Base-by-base conservation (phyloP, 2,888 invertebrate genomes). In the Gasteruption jaculator region DNA sequence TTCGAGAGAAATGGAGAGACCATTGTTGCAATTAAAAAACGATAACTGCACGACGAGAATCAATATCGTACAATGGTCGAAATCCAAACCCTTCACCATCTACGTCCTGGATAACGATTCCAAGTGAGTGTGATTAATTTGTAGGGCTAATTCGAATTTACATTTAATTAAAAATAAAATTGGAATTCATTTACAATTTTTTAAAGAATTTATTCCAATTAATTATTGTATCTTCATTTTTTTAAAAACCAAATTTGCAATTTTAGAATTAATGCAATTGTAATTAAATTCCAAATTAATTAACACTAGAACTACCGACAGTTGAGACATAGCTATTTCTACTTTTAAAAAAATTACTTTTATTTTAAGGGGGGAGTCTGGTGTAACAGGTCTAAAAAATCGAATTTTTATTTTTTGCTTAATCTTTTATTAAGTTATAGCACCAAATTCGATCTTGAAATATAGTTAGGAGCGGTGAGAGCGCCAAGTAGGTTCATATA, bases 31-130 rank as follows among this genome's bases (percentile, higher is more conserved):
- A 38, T 47, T 71, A 20, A 65, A 70, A 41, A 61, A 65, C 41
- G 58, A 56, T 31, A 57, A 62, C 21, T 56, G 48, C 48, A 59
- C 46, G 6, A 57, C 57, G 4, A 58, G 60, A 8, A 65, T 78
- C 21, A 71, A 69, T 48, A 56, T 61, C 3, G 56, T 79, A 5
- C 74, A 75, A 52, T 78, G 78, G 78, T 78, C 77, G 1, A 68
- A 63, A 36, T 71, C 73, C 10, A 74, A 72, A 54, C 76, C 78
- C 1, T 74, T 75, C 43, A 67, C 73, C 14, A 68, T 79, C 53
- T 78, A 74, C 50, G 67, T 71, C 11, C 64, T 76, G 45, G 76
- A 77, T 55, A 55, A 60, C 16, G 46, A 60, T 35, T 71, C 71
- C 12, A 61, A 65, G 73, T 73, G 58, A 52, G 48, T 43, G n/a